A percentile compares a stretch with the other conserved stretches of the same genome.
Conservation (phyloP, 2,113 vertebrate genomes). For the Nerophis lumbriciformis region DNA sequence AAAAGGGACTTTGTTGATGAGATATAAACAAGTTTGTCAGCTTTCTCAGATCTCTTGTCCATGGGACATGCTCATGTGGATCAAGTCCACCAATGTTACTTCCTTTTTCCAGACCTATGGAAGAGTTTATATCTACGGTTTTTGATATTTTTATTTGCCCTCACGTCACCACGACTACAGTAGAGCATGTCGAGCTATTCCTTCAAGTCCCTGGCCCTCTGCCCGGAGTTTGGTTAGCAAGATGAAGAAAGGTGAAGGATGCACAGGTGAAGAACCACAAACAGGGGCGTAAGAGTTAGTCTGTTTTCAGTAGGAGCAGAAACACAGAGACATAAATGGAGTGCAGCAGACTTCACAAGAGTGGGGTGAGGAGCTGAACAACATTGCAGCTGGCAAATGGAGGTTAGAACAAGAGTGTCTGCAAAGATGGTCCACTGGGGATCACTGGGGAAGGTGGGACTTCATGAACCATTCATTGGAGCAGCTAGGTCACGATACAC, state of each 20-base stretch:
- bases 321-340: constrained; percentile 44
- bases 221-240: constrained; percentile 61
- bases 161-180: no score
- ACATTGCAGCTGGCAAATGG: constrained; percentile 67
- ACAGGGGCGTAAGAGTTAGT: constrained; percentile 66
- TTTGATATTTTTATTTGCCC: no score
- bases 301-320: constrained; percentile 74
- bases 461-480: constrained; percentile 62
- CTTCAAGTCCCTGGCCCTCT: constrained; percentile 20
- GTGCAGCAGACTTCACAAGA: constrained; percentile 56
- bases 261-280: constrained; percentile 47
- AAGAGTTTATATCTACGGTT: no score
- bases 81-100: no score
- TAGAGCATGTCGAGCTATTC: constrained; percentile 12
- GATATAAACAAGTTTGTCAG: no score
- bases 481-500: constrained; percentile 45
- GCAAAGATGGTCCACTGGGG: constrained; percentile 56
- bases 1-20: no score
- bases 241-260: constrained; percentile 49
- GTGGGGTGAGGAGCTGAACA: constrained; percentile 38
- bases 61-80: no score
- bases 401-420: constrained; percentile 64
- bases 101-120: no score
- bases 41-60: no score
- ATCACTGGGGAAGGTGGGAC: constrained; percentile 57